These are phyloP conservation scores for Tricholauxania praeusta DNA, from an alignment of 2,888 invertebrate species.

Conservation along the genomic window DNA sequence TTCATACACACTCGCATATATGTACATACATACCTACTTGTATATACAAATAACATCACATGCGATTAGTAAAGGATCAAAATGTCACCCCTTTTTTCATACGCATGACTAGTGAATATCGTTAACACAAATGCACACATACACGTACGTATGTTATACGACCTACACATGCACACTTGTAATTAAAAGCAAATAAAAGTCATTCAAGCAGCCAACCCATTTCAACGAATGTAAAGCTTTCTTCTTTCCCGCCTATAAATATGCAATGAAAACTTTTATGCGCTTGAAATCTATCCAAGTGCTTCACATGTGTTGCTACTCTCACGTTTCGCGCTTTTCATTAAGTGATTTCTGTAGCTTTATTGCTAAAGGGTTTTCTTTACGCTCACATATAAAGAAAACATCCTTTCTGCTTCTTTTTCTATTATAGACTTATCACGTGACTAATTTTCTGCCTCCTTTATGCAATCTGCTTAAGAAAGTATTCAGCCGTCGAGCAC, in stretches of 20 bases:
- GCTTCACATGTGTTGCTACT: slow-evolving; percentile 43
- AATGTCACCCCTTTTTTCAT: slow-evolving; percentile 61
- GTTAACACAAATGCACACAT: slow-evolving; percentile 40
- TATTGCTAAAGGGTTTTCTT: slow-evolving; percentile 21
- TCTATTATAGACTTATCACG: no score
- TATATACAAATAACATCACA: slow-evolving; percentile 43
- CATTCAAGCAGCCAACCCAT: slow-evolving; percentile 58
- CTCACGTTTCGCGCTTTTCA: slow-evolving; percentile 41
- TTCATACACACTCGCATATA: neutral
- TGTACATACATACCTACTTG: slow-evolving; percentile 16
- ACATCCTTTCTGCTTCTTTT: no score
- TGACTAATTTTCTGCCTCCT: no score
- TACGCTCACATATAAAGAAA: slow-evolving; percentile 4
- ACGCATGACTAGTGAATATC: slow-evolving; percentile 43
- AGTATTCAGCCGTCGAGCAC: slow-evolving; percentile 9
- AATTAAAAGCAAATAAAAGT: slow-evolving; percentile 63
- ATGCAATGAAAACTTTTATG: slow-evolving; percentile 21
- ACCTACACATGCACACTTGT: slow-evolving; percentile 51
- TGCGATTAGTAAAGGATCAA: slow-evolving; percentile 63
- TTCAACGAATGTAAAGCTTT: slow-evolving; percentile 11
- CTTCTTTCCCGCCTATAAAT: slow-evolving; percentile 16
- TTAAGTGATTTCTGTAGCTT: neutral
- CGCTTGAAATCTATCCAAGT: neutral
- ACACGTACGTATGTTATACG: slow-evolving; percentile 32
- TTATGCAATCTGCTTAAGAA: slow-evolving; percentile 35